Percentiles rank a stretch among this genome's conserved stretches.
phyloP scores from a whole-genome alignment of 2,797 vertebrate species.

The Chromobotia macracanthus region DNA sequence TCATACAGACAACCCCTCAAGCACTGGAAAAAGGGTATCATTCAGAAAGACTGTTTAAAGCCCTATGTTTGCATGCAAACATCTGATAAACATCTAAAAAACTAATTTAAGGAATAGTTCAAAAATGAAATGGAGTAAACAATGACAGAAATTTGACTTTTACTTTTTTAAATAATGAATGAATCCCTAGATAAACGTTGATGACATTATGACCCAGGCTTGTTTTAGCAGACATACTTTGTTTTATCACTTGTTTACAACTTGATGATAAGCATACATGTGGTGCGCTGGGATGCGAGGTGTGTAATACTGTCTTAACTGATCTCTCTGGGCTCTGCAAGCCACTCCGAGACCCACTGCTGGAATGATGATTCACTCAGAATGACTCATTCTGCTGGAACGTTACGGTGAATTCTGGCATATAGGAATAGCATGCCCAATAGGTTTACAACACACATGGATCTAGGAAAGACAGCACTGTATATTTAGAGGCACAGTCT shows the following conservation, averaged over 20 bases:
- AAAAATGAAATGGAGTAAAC: too few relatives aligned
- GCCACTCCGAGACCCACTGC: background rate
- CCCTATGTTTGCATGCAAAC: background rate
- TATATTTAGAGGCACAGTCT: slow-evolving; percentile 6
- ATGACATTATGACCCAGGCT: background rate
- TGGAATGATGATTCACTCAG: slow-evolving; percentile 48
- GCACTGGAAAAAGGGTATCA: too few relatives aligned
- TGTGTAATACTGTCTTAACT: slow-evolving; percentile 6
- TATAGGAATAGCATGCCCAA: slow-evolving; percentile 19
- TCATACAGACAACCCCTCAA: too few relatives aligned
- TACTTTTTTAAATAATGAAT: too few relatives aligned
- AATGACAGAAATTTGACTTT: too few relatives aligned
- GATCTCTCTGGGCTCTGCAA: background rate
- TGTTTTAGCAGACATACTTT: background rate
- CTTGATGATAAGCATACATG: background rate
- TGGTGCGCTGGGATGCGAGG: background rate
- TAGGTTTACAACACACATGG: slow-evolving; percentile 22
- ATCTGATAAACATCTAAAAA: background rate
- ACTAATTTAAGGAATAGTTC: too few relatives aligned
- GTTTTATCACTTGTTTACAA: background rate
- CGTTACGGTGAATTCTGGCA: slow-evolving; percentile 34
- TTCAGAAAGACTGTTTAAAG: background rate
- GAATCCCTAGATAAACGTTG: too few relatives aligned
- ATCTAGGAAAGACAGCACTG: background rate
- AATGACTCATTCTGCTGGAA: slow-evolving; percentile 52